A percentile compares a stretch with the other conserved stretches of the same genome.
These are phyloP conservation scores for Mamestra brassicae DNA, from an alignment of 2,888 invertebrate genomes.

Conservation along the genomic window DNA sequence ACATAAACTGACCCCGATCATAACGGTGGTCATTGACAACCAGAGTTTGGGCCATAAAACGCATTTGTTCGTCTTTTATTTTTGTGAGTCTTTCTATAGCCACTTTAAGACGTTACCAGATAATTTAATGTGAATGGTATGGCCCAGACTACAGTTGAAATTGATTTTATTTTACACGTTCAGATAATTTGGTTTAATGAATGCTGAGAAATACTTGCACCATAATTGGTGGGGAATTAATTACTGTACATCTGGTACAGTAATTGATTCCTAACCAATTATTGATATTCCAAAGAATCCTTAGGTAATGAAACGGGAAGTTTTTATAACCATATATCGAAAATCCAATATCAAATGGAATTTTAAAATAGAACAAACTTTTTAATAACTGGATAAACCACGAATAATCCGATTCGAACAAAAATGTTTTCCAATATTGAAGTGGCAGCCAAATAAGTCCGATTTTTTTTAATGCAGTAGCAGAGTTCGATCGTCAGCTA, in stretches of 20 bases:
- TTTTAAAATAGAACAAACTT: not conserved
- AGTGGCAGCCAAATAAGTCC: not conserved
- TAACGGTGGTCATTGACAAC: slow-evolving; percentile 25
- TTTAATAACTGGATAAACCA: not conserved
- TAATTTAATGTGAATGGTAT: slow-evolving; percentile 21
- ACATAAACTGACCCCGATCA: slow-evolving; percentile 3
- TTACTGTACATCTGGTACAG: no score
- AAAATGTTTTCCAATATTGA: slow-evolving; percentile 26
- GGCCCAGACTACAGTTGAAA: slow-evolving; percentile 11
- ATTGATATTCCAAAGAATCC: not conserved
- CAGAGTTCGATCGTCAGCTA: not conserved
- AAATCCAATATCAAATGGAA: not conserved
- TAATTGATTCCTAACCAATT: not conserved
- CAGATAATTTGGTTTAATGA: slow-evolving; percentile 4
- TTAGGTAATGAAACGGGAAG: not conserved
- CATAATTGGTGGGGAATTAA: no score
- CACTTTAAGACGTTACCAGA: slow-evolving; percentile 20
- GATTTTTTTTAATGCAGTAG: not conserved
- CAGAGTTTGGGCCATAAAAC: slow-evolving; percentile 32
- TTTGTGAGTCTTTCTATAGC: slow-evolving; percentile 12
- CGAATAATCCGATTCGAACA: not conserved
- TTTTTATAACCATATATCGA: not conserved
- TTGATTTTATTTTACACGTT: not conserved
- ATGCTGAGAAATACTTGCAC: not conserved
- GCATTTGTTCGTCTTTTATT: slow-evolving; percentile 38